phyloP scores from a whole-genome alignment of 1,140 invertebrate species.

The Drosophila mojavensis region DNA sequence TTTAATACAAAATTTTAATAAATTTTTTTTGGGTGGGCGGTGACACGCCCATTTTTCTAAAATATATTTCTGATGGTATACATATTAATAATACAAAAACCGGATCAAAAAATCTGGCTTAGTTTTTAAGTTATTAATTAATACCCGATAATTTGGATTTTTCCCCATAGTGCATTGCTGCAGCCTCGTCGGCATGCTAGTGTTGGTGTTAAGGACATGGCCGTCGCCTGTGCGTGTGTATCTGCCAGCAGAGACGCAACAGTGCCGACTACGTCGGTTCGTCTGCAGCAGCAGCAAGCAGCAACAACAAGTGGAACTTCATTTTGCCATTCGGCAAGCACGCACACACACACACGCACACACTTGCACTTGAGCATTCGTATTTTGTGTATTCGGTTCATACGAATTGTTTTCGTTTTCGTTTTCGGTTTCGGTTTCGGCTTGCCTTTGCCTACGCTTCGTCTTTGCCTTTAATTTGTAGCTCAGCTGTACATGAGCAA shows the following conservation, averaged over 20 bases:
- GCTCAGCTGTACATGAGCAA: slow-evolving; percentile 18
- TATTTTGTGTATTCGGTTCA: slow-evolving; percentile 42
- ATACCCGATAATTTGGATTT: too few relatives aligned
- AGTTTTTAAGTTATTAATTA: too few relatives aligned
- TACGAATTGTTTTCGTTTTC: slow-evolving; percentile 55
- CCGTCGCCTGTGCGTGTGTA: slow-evolving; percentile 34
- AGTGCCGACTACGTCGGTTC: slow-evolving; percentile 39
- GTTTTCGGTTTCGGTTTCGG: slow-evolving; percentile 46
- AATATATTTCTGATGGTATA: too few relatives aligned
- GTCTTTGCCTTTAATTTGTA: slow-evolving; percentile 36
- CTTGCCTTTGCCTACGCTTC: slow-evolving; percentile 34
- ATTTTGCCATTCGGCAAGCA: slow-evolving; percentile 55
- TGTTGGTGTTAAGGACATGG: slow-evolving; percentile 67
- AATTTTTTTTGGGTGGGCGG: too few relatives aligned
- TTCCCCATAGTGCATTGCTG: too few relatives aligned
- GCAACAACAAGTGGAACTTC: slow-evolving; percentile 72
- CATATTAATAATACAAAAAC: too few relatives aligned
- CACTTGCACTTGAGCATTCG: slow-evolving; percentile 13
- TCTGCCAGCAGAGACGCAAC: slow-evolving; percentile 57
- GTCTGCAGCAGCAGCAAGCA: slow-evolving; percentile 36
- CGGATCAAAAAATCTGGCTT: too few relatives aligned
- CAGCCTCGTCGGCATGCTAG: slow-evolving; percentile 58
- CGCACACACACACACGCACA: background rate
- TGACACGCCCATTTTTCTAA: too few relatives aligned
- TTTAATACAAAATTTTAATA: too few relatives aligned